Percentiles rank a stretch among this genome's conserved stretches.
Conservation (phyloP, 2,888 invertebrate genomes). For the Eupithecia centaureata region DNA sequence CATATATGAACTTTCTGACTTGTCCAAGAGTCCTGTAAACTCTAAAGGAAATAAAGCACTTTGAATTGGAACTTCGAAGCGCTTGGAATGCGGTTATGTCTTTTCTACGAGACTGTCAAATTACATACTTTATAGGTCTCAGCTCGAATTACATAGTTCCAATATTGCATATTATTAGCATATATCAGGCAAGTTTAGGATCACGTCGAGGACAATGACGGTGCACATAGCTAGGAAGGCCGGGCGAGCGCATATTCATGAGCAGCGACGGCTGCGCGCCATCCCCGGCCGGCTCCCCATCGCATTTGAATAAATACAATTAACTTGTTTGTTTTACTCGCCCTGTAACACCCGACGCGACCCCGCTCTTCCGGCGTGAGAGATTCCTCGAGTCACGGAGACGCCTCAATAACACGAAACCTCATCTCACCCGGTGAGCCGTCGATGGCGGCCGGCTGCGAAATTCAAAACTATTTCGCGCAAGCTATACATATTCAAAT, state of each 20-base stretch:
- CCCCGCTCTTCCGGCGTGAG: constrained; percentile 61
- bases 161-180: constrained; percentile 45
- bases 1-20: too few relatives aligned
- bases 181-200: constrained; percentile 45
- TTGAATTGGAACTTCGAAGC: too few relatives aligned
- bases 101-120: constrained; percentile 25
- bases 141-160: constrained; percentile 24
- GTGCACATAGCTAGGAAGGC: constrained; percentile 70
- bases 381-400: constrained; percentile 54
- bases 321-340: constrained; percentile 83
- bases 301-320: constrained; percentile 84
- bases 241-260: constrained; percentile 73
- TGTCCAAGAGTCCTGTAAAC: too few relatives aligned
- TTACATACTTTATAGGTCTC: constrained; percentile 15
- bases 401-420: constrained; percentile 30
- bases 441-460: constrained; percentile 46
- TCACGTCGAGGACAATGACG: constrained; percentile 59
- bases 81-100: constrained; percentile 30
- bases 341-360: constrained; percentile 65
- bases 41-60: too few relatives aligned
- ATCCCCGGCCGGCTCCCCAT: constrained; percentile 56
- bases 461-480: constrained; percentile 69
- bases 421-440: constrained; percentile 36
- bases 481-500: constrained; percentile 71
- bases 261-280: constrained; percentile 71